phyloP scores from a whole-genome alignment of 2,113 vertebrate genomes.

The Campylomormyrus numenius region DNA sequence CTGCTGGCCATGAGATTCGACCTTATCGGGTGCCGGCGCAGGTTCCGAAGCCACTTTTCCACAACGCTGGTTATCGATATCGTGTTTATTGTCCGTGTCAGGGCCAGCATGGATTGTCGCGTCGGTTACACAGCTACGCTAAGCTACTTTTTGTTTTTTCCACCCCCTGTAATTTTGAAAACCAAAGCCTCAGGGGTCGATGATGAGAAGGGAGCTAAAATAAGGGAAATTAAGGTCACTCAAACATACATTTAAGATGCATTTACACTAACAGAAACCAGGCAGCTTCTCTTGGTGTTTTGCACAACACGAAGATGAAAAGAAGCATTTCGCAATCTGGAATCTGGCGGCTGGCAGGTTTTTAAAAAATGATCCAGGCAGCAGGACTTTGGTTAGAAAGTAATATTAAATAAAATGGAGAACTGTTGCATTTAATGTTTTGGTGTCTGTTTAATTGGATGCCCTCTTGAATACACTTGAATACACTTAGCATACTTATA shows the following conservation, averaged over 20 bases:
- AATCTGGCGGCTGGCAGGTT: background rate
- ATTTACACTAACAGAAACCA: background rate
- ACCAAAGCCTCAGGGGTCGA: background rate
- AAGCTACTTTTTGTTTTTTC: background rate
- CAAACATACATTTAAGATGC: background rate
- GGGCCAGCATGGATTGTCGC: background rate
- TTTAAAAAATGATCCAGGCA: background rate
- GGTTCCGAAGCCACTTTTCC: background rate
- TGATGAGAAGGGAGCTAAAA: background rate
- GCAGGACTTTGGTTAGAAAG: background rate
- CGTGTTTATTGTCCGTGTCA: slow-evolving; percentile 1
- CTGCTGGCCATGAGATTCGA: background rate
- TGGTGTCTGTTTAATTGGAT: background rate
- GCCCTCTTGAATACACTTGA: background rate
- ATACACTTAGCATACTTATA: background rate
- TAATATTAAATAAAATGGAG: background rate
- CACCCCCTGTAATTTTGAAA: background rate
- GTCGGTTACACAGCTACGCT: background rate
- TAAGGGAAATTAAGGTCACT: background rate
- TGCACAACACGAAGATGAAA: background rate
- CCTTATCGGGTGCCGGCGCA: background rate
- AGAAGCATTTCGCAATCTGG: background rate
- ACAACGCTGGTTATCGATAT: slow-evolving; percentile 6
- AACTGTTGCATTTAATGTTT: background rate
- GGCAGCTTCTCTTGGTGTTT: background rate